Conservation (phyloP, 2,113 vertebrate species). For the Okapia johnstoni region DNA sequence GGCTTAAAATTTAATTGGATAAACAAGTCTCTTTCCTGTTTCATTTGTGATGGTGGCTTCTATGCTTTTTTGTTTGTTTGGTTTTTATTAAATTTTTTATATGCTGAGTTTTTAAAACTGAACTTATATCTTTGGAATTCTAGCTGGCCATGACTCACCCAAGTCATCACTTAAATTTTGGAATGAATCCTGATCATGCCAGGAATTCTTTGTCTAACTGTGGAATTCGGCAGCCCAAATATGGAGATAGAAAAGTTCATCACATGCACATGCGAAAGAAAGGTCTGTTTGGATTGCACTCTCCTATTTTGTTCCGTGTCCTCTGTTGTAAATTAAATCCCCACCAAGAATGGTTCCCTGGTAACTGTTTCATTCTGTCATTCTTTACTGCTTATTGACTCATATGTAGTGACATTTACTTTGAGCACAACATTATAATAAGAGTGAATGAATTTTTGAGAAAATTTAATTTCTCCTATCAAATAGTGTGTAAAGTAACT, state of each 20-base stretch:
- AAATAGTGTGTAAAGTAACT: neutral
- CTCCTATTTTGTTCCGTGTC: neutral
- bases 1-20: neutral
- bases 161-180: slow-evolving; percentile 98
- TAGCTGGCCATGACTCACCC: slow-evolving; percentile 99
- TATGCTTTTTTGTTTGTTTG: neutral
- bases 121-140: slow-evolving; percentile 39
- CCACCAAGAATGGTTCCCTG: neutral
- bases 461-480: neutral
- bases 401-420: neutral
- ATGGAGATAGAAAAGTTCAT: slow-evolving; percentile 97
- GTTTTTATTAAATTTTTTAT: neutral
- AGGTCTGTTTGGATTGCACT: slow-evolving; percentile 77
- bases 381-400: neutral
- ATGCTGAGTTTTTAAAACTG: neutral
- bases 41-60: neutral
- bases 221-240: slow-evolving; percentile 97
- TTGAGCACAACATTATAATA: neutral
- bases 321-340: neutral
- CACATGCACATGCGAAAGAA: slow-evolving; percentile 99
- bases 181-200: slow-evolving; percentile 99
- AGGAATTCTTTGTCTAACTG: slow-evolving; percentile 99
- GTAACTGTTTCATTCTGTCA: neutral
- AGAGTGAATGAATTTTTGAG: neutral
- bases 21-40: neutral